Evolutionary conservation across 2,888 invertebrate genomes (phyloP), one percentile per base, ranked within the genome.

Genomic region (Schizaphis graminum): DNA sequence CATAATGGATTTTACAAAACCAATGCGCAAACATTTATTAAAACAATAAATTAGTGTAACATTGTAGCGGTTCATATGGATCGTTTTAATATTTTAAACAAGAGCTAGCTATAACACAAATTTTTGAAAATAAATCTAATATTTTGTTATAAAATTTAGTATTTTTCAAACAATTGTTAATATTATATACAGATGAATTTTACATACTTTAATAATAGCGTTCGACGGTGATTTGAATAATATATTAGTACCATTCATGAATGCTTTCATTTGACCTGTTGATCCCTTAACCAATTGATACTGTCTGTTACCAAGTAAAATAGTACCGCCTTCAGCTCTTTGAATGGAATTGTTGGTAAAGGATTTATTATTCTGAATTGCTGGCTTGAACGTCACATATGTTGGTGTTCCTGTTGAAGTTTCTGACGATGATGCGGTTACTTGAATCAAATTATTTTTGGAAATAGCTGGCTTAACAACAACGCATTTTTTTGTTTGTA

Each of bases 231-330:
- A 1, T 49, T 16, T 91, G 7, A 67, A 11, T 3, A 91, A 24
- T 35, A 77, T 49, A 91, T 35, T 91, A 77, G n/a, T 47, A n/a
- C 77, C 77, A 77, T 77, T 77, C 8, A 77, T 26, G 5, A 44
- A 3, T 35, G 85, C 28, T 94, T 21, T 57, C 41, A 89, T 41
- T 49, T 93, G 92, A 67, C 26, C 26, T 24, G 35, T 0, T 53
- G 89, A 26, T 11, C 53, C n/a, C 44, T 91, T 90, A 44, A 94
- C 8, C 26, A 94, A 41, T 4, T 91, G 90, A 41, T 87, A 94
- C 24, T 85, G 86, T 67, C 67, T 91, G 41, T 87, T 94, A 5
- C 86, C 67, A 86, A 91, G 16, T 26, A 85, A 13, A 90, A 93
- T 85, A 41, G 93, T 93, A 41, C 4, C 47, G 26, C 85, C 57